These are phyloP conservation scores for Zalophus californianus DNA, from an alignment of 2,797 vertebrate species.

Conservation along the genomic window DNA sequence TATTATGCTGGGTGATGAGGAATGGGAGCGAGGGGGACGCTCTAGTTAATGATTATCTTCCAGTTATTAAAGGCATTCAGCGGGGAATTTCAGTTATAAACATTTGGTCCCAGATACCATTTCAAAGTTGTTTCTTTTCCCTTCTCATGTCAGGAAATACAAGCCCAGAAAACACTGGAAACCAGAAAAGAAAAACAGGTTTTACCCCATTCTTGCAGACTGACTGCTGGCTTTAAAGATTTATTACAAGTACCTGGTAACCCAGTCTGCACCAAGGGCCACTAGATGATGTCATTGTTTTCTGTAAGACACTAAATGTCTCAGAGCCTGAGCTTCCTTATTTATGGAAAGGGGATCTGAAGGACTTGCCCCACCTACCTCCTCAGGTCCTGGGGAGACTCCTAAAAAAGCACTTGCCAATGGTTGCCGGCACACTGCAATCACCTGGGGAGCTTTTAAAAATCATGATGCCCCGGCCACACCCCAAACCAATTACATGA, in stretches of 20 bases:
- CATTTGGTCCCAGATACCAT: constrained; percentile 43
- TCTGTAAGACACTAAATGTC: background rate
- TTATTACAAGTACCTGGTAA: constrained; percentile 52
- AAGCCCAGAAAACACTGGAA: constrained; percentile 57
- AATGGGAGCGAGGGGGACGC: background rate
- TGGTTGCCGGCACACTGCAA: background rate
- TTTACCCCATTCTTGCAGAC: constrained; percentile 59
- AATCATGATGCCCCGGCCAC: background rate
- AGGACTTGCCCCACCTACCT: background rate
- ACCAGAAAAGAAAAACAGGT: constrained; percentile 64
- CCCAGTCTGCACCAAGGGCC: background rate
- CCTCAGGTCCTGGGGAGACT: background rate
- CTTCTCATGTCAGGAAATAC: constrained; percentile 27
- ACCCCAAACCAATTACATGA: background rate
- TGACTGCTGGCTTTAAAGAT: constrained; percentile 66
- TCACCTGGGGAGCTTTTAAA: constrained; percentile 13
- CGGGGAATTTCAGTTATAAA: constrained; percentile 43
- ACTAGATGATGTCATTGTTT: constrained; percentile 58
- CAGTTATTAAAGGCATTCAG: constrained; percentile 36
- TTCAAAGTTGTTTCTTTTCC: constrained; percentile 61
- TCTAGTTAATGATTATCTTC: constrained; percentile 46
- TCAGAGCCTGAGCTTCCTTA: constrained; percentile 27
- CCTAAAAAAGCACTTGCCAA: constrained; percentile 6
- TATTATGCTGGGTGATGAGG: constrained; percentile 31
- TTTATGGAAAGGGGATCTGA: constrained; percentile 30